Percentiles rank a stretch among this genome's conserved stretches.
These are phyloP conservation scores for Python bivittatus DNA, from an alignment of 2,113 vertebrate genomes.

Conservation along the genomic window DNA sequence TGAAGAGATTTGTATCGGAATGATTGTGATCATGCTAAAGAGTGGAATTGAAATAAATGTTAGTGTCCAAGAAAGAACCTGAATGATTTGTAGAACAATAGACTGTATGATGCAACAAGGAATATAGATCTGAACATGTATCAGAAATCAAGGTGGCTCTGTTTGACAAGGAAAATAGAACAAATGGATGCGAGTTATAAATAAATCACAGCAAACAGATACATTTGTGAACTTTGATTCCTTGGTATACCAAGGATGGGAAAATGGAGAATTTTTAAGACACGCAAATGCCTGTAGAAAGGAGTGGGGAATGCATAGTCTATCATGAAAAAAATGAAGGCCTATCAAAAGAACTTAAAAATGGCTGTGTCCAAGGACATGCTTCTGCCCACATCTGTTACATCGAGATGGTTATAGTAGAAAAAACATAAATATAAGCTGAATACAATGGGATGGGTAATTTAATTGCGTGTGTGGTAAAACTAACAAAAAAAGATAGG, in stretches of 20 bases:
- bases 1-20: neutral
- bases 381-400: neutral
- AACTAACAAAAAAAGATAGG: neutral
- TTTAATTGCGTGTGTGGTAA: neutral
- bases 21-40: neutral
- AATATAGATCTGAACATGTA: neutral
- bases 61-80: neutral
- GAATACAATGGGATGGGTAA: neutral
- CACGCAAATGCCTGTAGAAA: neutral
- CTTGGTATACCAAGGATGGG: neutral
- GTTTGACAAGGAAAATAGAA: neutral
- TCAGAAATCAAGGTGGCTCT: neutral
- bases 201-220: neutral
- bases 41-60: neutral
- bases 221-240: neutral
- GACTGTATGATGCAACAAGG: neutral
- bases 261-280: neutral
- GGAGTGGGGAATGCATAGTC: neutral
- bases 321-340: neutral
- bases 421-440: neutral
- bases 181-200: neutral
- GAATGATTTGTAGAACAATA: neutral
- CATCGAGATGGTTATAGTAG: neutral
- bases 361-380: neutral
- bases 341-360: neutral